Base-by-base conservation (phyloP, 1,140 invertebrate genomes). In the Danaus plexippus region DNA sequence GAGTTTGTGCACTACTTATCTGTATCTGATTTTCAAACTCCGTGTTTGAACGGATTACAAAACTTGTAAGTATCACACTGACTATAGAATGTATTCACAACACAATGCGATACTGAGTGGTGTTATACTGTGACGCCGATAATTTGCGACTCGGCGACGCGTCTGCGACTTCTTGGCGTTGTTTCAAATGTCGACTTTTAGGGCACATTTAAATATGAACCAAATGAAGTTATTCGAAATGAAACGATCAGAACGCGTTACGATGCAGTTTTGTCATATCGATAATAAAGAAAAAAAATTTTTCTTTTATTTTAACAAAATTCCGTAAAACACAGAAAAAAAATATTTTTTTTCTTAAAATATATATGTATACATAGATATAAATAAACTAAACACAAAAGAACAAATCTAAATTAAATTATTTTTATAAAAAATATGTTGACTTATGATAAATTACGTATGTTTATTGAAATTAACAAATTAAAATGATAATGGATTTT, bases 161-260 rank as follows among this genome's bases (percentile, higher is more conserved):
- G 57, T 69, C 67, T 69, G 64, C 73, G 65, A 67, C 66, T 67
- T 32, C 52, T 77, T 80, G 77, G 77, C 77, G 64, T 57, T 62
- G 73, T 73, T 74, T 77, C 77, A 80, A 77, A 48, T 66, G 52
- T 57, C 52, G 55, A 65, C 64, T 63, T 67, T 66, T 62, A 71
- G 71, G 70, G 54, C 58, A 64, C 57, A 63, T 63, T 73, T 67
- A 67, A 68, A 71, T 68, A 69, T 64, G 48, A 64, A 68, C 59
- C 64, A 69, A 66, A 72, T 72, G 45, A 57, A 42, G 13, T 53
- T 56, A 61, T 61, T 53, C 45, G 53, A 53, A 53, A 46, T 44
- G 53, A 57, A 61, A 57, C 48, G 47, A 48, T 61, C 10, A 15
- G 12, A 53, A 41, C 46, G 22, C 42, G 46, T 50, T 13, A 18